Evolutionary conservation across 1,140 invertebrate species (phyloP).

Genomic region (Drosophila albomicans): DNA sequence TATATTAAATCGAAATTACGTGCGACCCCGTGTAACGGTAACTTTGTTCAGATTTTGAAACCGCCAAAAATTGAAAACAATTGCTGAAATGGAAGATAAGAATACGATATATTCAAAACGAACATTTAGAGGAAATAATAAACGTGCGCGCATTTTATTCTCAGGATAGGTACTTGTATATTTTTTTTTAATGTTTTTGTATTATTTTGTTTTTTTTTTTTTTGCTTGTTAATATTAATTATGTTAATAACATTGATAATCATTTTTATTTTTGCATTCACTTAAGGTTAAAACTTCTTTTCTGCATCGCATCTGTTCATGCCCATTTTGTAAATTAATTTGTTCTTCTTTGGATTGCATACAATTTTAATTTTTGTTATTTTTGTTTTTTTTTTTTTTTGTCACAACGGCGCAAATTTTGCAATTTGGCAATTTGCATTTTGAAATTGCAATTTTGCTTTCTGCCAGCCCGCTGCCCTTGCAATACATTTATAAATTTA

Average conservation of each 20-base stretch:
- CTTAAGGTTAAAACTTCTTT: conserved; percentile 79
- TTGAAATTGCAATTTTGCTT: conserved; percentile 42
- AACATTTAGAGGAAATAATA: conserved; percentile 81
- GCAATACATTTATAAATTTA: conserved; percentile 74
- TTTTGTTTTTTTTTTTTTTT: conserved; percentile 18
- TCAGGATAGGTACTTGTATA: conserved; percentile 83
- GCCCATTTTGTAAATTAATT: conserved; percentile 71
- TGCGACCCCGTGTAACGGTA: background rate
- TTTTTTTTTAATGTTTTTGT: conserved; percentile 79
- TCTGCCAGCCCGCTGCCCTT: conserved; percentile 61
- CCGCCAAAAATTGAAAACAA: background rate
- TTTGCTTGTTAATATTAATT: conserved; percentile 78
- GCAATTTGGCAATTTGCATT: conserved; percentile 44
- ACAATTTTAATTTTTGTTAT: conserved; percentile 42
- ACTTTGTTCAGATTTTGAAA: background rate
- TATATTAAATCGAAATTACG: background rate
- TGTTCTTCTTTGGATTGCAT: conserved; percentile 69
- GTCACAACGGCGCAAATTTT: conserved; percentile 52
- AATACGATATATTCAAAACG: conserved; percentile 52
- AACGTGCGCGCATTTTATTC: conserved; percentile 82
- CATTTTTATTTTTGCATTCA: conserved; percentile 68
- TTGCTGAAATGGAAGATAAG: conserved; percentile 14
- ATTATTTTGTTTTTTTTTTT: conserved; percentile 63
- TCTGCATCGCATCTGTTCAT: conserved; percentile 67
- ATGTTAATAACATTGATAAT: conserved; percentile 84